These are phyloP conservation scores for Cichlasoma orientale DNA, from an alignment of 2,797 vertebrate genomes.

Conservation along the genomic window DNA sequence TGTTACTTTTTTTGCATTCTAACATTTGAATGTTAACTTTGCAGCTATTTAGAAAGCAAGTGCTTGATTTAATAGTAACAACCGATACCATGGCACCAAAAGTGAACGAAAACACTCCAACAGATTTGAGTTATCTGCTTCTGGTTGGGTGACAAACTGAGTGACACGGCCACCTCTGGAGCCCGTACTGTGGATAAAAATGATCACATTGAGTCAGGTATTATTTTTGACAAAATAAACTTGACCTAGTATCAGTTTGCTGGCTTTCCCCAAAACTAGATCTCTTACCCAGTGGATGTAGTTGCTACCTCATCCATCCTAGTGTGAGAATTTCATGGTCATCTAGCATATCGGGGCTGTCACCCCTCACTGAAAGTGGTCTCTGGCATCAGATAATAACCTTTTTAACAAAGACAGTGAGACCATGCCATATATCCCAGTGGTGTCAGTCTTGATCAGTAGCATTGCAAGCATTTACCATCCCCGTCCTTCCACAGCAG, in stretches of 20 bases:
- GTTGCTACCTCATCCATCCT: background rate
- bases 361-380: background rate
- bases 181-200: background rate
- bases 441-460: background rate
- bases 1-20: background rate
- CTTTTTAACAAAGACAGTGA: background rate
- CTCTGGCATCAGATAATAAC: background rate
- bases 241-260: background rate
- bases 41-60: background rate
- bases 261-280: background rate
- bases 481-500: background rate
- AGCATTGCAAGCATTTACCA: background rate
- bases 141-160: background rate
- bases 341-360: background rate
- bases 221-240: background rate
- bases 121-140: background rate
- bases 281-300: background rate
- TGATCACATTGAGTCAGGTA: background rate
- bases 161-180: background rate
- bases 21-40: background rate
- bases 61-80: background rate
- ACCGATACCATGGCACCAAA: background rate
- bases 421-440: too few relatives aligned
- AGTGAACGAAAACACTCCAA: background rate
- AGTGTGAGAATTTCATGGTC: background rate